These are phyloP conservation scores for Eubasilissa splendida DNA, from an alignment of 2,888 invertebrate genomes.

Conservation along the genomic window DNA sequence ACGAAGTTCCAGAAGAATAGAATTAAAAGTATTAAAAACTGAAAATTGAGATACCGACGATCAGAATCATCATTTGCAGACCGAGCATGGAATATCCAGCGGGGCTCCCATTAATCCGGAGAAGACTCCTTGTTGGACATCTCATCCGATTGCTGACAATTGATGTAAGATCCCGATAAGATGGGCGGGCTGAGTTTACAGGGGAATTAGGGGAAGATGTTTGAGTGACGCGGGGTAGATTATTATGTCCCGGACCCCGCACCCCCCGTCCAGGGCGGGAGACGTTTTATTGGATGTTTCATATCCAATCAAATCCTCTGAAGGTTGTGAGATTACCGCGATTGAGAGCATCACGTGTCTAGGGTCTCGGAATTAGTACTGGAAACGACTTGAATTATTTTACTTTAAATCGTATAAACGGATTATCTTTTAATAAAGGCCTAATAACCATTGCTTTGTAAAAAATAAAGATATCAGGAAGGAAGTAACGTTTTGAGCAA, in stretches of 20 bases:
- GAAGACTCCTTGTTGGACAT: conserved; percentile 26
- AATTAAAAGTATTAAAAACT: no score
- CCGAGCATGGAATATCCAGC: background rate
- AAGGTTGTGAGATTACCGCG: no score
- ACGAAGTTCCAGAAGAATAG: no score
- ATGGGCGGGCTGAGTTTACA: background rate
- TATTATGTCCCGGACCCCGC: background rate
- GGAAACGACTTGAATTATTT: no score
- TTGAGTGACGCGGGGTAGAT: conserved; percentile 16
- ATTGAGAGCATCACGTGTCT: no score
- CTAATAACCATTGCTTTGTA: no score
- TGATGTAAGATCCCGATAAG: conserved; percentile 23
- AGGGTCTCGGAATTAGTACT: no score
- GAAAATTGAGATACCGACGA: no score
- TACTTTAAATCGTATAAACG: no score
- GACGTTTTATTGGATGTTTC: conserved; percentile 1
- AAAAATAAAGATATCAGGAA: no score
- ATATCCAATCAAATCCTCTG: conserved; percentile 9
- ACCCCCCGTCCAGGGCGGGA: background rate
- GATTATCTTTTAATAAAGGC: no score
- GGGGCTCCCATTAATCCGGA: background rate
- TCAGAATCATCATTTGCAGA: background rate
- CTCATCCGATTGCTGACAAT: conserved; percentile 37
- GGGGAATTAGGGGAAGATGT: conserved; percentile 32
- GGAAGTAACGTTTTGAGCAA: no score